phyloP scores from a whole-genome alignment of 2,888 invertebrate genomes.

The Apamea epomidion region DNA sequence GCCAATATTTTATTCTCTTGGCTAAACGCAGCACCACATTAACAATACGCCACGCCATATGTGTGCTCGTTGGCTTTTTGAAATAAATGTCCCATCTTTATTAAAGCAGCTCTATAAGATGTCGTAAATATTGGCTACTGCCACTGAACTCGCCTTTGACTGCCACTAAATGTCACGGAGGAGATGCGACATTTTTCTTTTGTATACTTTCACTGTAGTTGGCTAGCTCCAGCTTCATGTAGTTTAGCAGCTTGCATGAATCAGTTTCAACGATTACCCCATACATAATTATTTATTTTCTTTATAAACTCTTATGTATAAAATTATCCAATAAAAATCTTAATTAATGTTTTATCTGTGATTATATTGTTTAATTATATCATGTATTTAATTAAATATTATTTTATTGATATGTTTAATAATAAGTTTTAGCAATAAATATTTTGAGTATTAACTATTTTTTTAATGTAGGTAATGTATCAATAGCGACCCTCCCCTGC shows the following conservation, averaged over 20 bases:
- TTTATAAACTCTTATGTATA: neutral
- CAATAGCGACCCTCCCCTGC: no score
- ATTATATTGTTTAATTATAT: conserved; percentile 31
- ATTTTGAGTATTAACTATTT: conserved; percentile 1
- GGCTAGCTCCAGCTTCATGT: neutral
- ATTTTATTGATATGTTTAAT: conserved; percentile 14
- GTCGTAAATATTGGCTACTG: neutral
- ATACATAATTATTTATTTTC: neutral
- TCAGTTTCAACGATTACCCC: neutral
- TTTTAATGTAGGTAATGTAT: neutral
- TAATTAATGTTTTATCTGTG: conserved; percentile 17
- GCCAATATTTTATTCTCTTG: neutral
- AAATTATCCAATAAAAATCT: conserved; percentile 8
- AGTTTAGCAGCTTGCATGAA: neutral
- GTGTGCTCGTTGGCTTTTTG: neutral
- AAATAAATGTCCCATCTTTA: neutral
- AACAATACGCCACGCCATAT: neutral
- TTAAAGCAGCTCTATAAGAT: neutral
- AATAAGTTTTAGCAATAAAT: conserved; percentile 27
- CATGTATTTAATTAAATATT: conserved; percentile 1
- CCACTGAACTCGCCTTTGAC: no score
- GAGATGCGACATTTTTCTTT: neutral
- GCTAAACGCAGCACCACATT: neutral
- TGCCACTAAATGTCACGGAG: neutral
- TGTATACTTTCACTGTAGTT: neutral